phyloP scores from a whole-genome alignment of 2,888 invertebrate genomes.

The Tetragnatha montana region DNA sequence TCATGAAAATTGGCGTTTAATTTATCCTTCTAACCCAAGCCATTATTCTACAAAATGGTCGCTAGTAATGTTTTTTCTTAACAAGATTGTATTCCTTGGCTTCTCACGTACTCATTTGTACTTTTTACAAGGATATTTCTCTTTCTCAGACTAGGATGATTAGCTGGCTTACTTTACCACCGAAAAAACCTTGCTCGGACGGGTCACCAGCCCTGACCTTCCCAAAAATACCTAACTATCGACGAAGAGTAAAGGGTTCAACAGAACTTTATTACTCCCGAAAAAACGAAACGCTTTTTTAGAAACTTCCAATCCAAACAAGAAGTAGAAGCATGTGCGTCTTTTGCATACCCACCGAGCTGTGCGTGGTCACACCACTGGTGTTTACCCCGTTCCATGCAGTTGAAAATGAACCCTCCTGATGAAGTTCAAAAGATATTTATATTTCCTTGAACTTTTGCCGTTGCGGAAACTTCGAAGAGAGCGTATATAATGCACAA shows the following conservation, averaged over 20 bases:
- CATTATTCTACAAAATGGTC: too few relatives aligned
- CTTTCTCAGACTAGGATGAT: too few relatives aligned
- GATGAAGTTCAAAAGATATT: slow-evolving; percentile 4
- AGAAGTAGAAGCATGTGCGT: background rate
- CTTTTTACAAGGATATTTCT: too few relatives aligned
- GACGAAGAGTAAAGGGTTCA: background rate
- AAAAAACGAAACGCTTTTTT: background rate
- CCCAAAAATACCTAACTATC: slow-evolving; percentile 10
- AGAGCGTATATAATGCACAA: too few relatives aligned
- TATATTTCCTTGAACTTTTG: slow-evolving; percentile 12
- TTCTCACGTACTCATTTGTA: too few relatives aligned
- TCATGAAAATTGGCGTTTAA: too few relatives aligned
- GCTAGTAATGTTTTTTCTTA: too few relatives aligned
- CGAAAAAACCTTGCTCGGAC: background rate
- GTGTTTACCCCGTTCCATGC: background rate
- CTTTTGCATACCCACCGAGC: background rate
- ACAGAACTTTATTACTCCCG: too few relatives aligned
- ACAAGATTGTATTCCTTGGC: too few relatives aligned
- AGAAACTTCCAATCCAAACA: background rate
- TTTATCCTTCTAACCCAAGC: too few relatives aligned
- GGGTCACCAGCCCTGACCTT: slow-evolving; percentile 1
- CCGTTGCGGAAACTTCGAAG: slow-evolving; percentile 32
- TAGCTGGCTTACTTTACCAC: too few relatives aligned
- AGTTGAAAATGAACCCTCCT: background rate
- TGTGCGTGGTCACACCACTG: background rate